Percentiles rank a stretch among this genome's conserved stretches.
phyloP scores from a whole-genome alignment of 2,888 invertebrate species.

The Athetis lepigone region DNA sequence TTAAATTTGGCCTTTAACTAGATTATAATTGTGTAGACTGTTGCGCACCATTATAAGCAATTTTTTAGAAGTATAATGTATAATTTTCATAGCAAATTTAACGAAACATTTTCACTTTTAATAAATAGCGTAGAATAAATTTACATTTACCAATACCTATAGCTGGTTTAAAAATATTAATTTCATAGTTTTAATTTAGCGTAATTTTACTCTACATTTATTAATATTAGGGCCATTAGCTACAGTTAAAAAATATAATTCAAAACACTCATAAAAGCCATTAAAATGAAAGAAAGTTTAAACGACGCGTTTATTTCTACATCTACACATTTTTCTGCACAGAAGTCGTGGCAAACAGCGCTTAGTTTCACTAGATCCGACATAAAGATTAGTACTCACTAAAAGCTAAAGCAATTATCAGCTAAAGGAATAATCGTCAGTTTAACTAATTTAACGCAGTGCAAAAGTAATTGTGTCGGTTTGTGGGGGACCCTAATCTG shows the following conservation, averaged over 20 bases:
- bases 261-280: neutral
- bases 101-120: too few species aligned
- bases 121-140: neutral
- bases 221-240: neutral
- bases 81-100: too few species aligned
- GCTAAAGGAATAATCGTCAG: conserved; percentile 48
- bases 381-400: conserved; percentile 40
- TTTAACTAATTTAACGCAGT: conserved; percentile 53
- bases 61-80: too few species aligned
- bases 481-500: conserved; percentile 61
- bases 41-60: neutral
- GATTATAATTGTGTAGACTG: neutral
- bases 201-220: neutral
- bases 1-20: neutral
- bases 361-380: conserved; percentile 34
- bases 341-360: conserved; percentile 15
- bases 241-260: neutral
- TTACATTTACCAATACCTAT: too few species aligned
- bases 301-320: neutral
- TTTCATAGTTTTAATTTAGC: neutral
- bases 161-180: neutral
- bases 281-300: neutral
- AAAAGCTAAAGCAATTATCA: conserved; percentile 56
- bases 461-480: conserved; percentile 62
- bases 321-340: neutral